Conservation (phyloP, 2,797 vertebrate genomes). For the Kryptolebias ocellatus region DNA sequence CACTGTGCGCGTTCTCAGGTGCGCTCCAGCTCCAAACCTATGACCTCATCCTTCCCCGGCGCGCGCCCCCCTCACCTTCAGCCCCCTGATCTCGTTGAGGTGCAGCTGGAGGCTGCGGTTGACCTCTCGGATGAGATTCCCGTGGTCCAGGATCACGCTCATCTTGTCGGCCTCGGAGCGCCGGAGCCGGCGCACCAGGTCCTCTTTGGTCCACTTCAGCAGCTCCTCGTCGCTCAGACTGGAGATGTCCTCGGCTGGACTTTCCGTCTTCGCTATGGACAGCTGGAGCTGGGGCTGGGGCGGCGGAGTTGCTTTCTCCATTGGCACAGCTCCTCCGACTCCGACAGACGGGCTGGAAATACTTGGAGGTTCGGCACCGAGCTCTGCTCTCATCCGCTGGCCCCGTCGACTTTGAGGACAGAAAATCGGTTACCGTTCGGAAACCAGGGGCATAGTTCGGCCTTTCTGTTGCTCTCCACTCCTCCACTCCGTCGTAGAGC, state of each 20-base stretch:
- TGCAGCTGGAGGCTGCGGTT: slow-evolving; percentile 97
- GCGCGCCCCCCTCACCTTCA: slow-evolving; percentile 89
- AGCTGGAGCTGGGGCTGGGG: slow-evolving; percentile 78
- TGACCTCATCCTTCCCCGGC: slow-evolving; percentile 73
- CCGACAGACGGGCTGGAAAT: slow-evolving; percentile 69
- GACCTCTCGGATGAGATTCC: slow-evolving; percentile 97
- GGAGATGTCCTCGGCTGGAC: slow-evolving; percentile 90
- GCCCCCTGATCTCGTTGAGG: slow-evolving; percentile 95
- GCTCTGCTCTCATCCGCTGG: slow-evolving; percentile 76
- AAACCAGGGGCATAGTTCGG: slow-evolving; percentile 71
- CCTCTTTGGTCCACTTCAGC: slow-evolving; percentile 94
- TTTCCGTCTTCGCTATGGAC: slow-evolving; percentile 88
- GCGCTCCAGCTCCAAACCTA: slow-evolving; percentile 61
- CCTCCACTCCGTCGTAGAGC: slow-evolving; percentile 67
- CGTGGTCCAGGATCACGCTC: slow-evolving; percentile 98
- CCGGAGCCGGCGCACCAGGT: slow-evolving; percentile 92
- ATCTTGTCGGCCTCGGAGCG: slow-evolving; percentile 96
- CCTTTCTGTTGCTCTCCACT: slow-evolving; percentile 53
- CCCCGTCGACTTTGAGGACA: slow-evolving; percentile 49
- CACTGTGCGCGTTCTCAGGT: slow-evolving; percentile 69
- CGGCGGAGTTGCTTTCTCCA: slow-evolving; percentile 82
- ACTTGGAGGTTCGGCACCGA: slow-evolving; percentile 63
- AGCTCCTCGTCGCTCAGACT: slow-evolving; percentile 94
- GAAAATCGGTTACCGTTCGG: slow-evolving; percentile 54
- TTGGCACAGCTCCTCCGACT: slow-evolving; percentile 72